Conservation (phyloP, 2,888 invertebrate species). For the Tenthredo mesomela region DNA sequence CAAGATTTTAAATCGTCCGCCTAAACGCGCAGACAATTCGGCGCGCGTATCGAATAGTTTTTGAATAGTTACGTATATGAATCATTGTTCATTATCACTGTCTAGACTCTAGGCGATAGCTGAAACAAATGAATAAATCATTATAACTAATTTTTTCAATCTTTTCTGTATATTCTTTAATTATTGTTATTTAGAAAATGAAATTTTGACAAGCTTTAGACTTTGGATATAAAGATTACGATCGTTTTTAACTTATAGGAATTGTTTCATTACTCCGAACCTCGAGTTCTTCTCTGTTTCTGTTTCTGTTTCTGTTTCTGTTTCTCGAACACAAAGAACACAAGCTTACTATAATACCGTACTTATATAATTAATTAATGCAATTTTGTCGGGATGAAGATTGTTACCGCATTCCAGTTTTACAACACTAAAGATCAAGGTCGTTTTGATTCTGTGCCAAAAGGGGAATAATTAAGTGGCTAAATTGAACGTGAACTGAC, state of each 20-base stretch:
- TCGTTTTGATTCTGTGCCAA: conserved; percentile 32
- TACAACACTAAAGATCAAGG: conserved; percentile 46
- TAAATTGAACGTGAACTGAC: conserved; percentile 28
- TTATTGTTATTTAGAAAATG: neutral
- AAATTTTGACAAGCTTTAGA: neutral
- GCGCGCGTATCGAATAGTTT: conserved; percentile 1
- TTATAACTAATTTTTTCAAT: neutral
- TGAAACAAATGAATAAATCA: neutral
- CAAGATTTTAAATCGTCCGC: conserved; percentile 7
- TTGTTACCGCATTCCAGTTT: conserved; percentile 19
- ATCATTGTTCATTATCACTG: neutral
- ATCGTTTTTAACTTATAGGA: neutral
- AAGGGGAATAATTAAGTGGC: conserved; percentile 37
- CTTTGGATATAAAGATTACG: neutral
- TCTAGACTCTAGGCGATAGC: neutral
- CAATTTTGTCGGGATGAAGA: conserved; percentile 27
- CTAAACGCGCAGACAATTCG: neutral
- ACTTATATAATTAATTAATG: conserved; percentile 12
- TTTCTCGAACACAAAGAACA: conserved; percentile 3
- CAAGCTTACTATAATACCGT: neutral
- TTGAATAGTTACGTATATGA: neutral
- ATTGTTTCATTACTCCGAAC: neutral
- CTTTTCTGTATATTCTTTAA: neutral
- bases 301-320: neutral
- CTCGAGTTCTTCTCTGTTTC: neutral